Evolutionary conservation across 2,113 vertebrate genomes (phyloP), one percentile per base, ranked within the genome.

Genomic region (Saccopteryx bilineata): DNA sequence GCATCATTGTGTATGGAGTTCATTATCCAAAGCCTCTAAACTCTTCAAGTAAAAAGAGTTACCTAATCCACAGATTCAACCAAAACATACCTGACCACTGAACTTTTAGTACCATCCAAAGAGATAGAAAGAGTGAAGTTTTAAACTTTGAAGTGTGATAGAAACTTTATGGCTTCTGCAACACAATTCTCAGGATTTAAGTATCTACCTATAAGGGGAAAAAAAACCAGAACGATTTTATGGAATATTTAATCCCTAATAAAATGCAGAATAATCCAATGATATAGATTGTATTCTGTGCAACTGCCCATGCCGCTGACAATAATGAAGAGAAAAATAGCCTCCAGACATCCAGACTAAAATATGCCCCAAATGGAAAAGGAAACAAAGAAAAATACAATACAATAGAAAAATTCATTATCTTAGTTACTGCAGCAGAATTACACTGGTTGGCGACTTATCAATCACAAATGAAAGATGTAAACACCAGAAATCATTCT

Each of bases 401-500:
- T 82, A 46, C 46, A 71, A 71, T 76, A 75, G 39, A 26, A 71
- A 86, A 92, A 88, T 33, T 74, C 28, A 86, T 92, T 56, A 75
- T 74, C 61, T 82, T 85, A 81, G n/a, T 63, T 87, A 91, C 93
- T 91, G 79, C 1, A 63, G 63, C 63, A 93, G 93, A 94, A 94
- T 82, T 78, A 56, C 61, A 28, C 23, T 66, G 7, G 28, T 68
- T 92, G 61, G 58, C 78, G n/a, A 78, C 39, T 90, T 90, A 87
- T 66, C 80, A 71, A 54, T 81, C 50, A 81, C 5, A 78, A 19
- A 75, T 26, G 61, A 78, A 94, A 79, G 66, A 81, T 79, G n/a
- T 71, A 58, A 96, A 87, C 21, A 79, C 12, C 12, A 82, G 65
- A 95, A 95, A 88, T 63, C 11, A 74, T 79, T 10, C 23, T 88